A percentile compares a stretch with the other conserved stretches of the same genome.
These are phyloP conservation scores for Lithosia quadra DNA, from an alignment of 2,888 invertebrate genomes.

Conservation along the genomic window DNA sequence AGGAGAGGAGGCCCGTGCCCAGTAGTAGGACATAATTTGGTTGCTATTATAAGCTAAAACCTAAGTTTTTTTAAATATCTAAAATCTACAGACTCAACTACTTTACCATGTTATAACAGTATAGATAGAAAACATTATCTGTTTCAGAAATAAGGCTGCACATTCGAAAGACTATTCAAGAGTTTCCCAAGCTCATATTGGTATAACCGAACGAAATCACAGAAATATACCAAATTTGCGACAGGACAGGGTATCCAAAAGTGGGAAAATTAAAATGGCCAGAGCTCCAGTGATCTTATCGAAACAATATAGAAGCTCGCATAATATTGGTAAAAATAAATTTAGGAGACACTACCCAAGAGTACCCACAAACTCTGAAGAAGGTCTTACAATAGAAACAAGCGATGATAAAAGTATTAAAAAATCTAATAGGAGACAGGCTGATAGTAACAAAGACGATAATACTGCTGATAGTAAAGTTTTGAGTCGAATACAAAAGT, in stretches of 20 bases:
- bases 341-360: background rate
- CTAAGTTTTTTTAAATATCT: too few relatives aligned
- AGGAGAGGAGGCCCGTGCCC: too few relatives aligned
- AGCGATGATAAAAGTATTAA: background rate
- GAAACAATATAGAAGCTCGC: background rate
- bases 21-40: too few relatives aligned
- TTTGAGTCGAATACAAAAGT: background rate
- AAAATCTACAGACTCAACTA: too few relatives aligned
- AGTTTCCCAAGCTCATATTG: background rate
- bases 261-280: background rate
- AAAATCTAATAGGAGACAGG: background rate
- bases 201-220: background rate
- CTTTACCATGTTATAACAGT: background rate
- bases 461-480: background rate
- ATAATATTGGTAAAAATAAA: background rate
- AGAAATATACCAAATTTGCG: background rate
- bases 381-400: background rate
- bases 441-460: background rate
- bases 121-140: background rate
- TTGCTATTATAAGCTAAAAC: too few relatives aligned
- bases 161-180: background rate
- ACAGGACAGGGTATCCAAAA: background rate
- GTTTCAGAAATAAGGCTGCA: background rate
- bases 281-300: background rate
- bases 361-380: background rate